These are phyloP conservation scores for Phymatocera aterrima DNA, from an alignment of 2,888 invertebrate genomes.

Conservation along the genomic window DNA sequence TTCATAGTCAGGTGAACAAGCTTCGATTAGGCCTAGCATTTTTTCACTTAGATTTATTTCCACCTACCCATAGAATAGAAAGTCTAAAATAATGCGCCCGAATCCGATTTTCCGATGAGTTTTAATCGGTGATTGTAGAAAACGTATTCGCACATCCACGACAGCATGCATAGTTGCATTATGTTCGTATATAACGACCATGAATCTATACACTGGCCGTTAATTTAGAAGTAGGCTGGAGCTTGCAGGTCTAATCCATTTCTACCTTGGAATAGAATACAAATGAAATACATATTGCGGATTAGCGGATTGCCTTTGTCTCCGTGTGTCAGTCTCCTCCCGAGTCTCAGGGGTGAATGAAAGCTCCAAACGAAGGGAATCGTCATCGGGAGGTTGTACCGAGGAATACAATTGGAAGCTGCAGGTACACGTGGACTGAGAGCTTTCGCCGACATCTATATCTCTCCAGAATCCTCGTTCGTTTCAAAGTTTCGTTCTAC, in stretches of 20 bases:
- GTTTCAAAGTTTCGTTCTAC: neutral
- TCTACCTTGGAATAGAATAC: slow-evolving; percentile 36
- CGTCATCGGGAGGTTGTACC: neutral
- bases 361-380: neutral
- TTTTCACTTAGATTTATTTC: no score
- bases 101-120: no score
- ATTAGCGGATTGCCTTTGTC: slow-evolving; percentile 41
- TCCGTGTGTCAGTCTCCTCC: neutral
- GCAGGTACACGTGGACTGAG: slow-evolving; percentile 2
- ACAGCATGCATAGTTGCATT: neutral
- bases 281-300: slow-evolving; percentile 48
- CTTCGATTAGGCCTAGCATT: no score
- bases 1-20: no score
- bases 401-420: slow-evolving; percentile 6
- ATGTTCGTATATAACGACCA: slow-evolving; percentile 13
- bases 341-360: slow-evolving; percentile 3
- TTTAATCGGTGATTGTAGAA: neutral
- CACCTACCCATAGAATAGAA: no score
- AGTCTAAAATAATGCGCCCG: no score
- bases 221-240: slow-evolving; percentile 27
- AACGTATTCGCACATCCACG: neutral
- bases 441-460: neutral
- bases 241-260: neutral
- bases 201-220: slow-evolving; percentile 34
- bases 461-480: neutral